Evolutionary conservation across 2,888 invertebrate species (phyloP), one percentile per base, ranked within the genome.

Genomic region (Dendrolimus pini): DNA sequence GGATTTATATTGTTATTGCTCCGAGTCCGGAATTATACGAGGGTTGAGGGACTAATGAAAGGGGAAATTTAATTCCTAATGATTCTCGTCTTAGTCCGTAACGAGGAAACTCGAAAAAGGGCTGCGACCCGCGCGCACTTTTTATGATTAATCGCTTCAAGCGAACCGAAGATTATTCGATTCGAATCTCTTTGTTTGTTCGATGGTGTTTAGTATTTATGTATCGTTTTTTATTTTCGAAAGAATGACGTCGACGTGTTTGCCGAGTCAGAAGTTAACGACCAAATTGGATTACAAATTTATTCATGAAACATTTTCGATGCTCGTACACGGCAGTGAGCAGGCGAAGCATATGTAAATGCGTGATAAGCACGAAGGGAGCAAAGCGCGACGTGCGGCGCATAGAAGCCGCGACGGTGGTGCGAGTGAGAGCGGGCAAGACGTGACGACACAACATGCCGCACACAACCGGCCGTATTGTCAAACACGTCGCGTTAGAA

Each of bases 21-120:
- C 85, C 83, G 88, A 86, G 89, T 90, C 89, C 90, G 88, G 90
- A 89, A 89, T 89, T 89, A 89, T 89, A 89, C 89, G 90, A 90
- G 89, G 90, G 89, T 89, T 89, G 89, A 89, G 90, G 89, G 90
- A 90, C 90, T 90, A 90, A 90, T 90, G 89, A 90, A 90, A 90
- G 89, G 89, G 90, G 89, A 90, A 89, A 90, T 90, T 90, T 90
- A 90, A 90, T 89, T 89, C 90, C 89, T 90, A 90, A 90, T 90
- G 90, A 90, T 90, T 89, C 89, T 86, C 90, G 89, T 90, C 90
- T 89, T 89, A 89, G 89, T 81, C 86, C 85, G 89, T 90, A 90
- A 90, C 89, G 89, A 89, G 89, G 89, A 86, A 87, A 88, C 87
- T 87, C 84, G 85, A 87, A 89, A 90, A 89, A 87, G 87, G 88